Conservation (phyloP, 2,888 invertebrate species). For the Adelphocoris suturalis region DNA sequence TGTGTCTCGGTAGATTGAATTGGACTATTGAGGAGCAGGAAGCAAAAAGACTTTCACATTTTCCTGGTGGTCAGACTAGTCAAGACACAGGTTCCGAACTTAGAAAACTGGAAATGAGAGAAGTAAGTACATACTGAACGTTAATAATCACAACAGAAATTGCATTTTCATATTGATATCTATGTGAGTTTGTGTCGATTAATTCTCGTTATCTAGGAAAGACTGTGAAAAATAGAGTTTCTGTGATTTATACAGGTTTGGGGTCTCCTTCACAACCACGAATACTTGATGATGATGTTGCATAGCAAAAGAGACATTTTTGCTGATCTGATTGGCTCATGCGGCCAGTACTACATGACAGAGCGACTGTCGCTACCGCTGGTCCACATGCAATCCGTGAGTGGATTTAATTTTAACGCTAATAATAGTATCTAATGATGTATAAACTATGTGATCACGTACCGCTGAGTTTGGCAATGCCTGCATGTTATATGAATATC, state of each 20-base stretch:
- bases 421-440: too few relatives aligned
- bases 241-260: constrained; percentile 78
- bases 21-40: constrained; percentile 57
- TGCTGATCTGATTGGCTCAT: constrained; percentile 84
- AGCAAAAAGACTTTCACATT: constrained; percentile 60
- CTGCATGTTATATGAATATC: too few relatives aligned
- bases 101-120: constrained; percentile 61
- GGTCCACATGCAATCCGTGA: constrained; percentile 45
- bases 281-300: constrained; percentile 83
- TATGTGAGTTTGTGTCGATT: background rate
- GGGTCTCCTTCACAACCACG: constrained; percentile 84
- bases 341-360: constrained; percentile 84
- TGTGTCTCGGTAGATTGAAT: constrained; percentile 28
- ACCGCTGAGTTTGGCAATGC: too few relatives aligned
- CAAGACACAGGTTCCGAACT: constrained; percentile 53
- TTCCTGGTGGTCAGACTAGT: constrained; percentile 66
- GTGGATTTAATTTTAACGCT: background rate
- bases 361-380: constrained; percentile 82
- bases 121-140: constrained; percentile 27
- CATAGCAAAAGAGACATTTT: constrained; percentile 83
- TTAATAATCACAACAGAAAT: background rate
- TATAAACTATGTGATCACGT: too few relatives aligned
- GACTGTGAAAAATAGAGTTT: background rate
- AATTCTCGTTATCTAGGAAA: too few relatives aligned
- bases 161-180: background rate